These are phyloP conservation scores for Sebastolobus alascanus DNA, from an alignment of 2,797 vertebrate genomes.

Conservation along the genomic window DNA sequence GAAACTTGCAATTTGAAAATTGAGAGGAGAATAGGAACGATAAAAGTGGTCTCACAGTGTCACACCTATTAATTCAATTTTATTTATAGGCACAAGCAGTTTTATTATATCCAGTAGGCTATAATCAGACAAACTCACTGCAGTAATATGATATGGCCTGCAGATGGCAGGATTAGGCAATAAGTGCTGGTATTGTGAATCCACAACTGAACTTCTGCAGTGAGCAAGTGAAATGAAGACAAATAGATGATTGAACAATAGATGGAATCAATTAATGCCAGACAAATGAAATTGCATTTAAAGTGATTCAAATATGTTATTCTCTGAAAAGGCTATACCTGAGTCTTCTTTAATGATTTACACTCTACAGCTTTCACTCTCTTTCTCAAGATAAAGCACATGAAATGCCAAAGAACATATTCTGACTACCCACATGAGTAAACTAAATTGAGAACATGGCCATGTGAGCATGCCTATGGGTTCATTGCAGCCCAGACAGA, in stretches of 20 bases:
- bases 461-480: background rate
- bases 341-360: background rate
- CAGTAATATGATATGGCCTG: slow-evolving; percentile 17
- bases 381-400: background rate
- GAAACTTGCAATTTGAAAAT: too few species aligned
- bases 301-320: background rate
- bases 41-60: background rate
- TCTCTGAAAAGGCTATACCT: background rate
- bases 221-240: background rate
- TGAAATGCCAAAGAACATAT: background rate
- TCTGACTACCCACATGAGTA: background rate
- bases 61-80: background rate
- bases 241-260: background rate
- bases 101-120: background rate
- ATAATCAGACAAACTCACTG: slow-evolving; percentile 12
- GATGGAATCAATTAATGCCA: background rate
- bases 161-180: slow-evolving; percentile 53
- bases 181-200: background rate
- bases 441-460: background rate
- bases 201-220: background rate
- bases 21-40: background rate
- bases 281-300: background rate
- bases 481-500: slow-evolving; percentile 1
- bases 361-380: background rate
- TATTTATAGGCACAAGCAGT: background rate